Conservation (phyloP, 1,140 invertebrate genomes). For the Chionoecetes opilio region DNA sequence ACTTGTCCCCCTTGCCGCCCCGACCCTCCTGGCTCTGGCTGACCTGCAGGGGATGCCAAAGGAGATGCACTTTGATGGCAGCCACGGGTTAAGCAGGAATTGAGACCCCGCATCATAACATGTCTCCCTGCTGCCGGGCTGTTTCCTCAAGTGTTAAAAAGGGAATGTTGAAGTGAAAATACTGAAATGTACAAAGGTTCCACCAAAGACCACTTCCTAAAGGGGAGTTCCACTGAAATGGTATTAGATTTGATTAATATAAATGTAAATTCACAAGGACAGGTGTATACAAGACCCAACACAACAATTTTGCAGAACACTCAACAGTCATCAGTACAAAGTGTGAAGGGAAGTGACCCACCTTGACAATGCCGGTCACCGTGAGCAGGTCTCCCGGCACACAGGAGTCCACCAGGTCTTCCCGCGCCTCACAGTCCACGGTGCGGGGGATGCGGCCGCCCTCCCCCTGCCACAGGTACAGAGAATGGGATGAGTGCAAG, state of each 20-base stretch:
- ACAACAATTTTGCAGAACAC: neutral
- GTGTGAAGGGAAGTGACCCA: constrained; percentile 81
- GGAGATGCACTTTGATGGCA: no score
- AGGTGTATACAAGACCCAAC: no score
- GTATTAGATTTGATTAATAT: no score
- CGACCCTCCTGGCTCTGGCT: constrained; percentile 84
- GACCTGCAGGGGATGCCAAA: constrained; percentile 83
- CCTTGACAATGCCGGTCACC: constrained; percentile 93
- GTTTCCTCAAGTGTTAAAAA: no score
- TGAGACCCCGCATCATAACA: no score
- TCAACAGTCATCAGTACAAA: neutral
- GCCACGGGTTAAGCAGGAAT: no score
- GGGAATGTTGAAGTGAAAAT: no score
- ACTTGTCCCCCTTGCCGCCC: constrained; percentile 85
- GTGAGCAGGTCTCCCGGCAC: constrained; percentile 95
- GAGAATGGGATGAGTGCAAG: neutral
- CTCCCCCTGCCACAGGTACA: constrained; percentile 84
- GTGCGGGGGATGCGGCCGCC: constrained; percentile 92
- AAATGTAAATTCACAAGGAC: no score
- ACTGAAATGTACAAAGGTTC: no score
- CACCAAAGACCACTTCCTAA: no score
- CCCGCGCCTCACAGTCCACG: constrained; percentile 93
- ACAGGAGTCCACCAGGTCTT: constrained; percentile 94
- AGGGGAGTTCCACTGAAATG: no score
- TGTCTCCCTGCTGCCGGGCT: no score